Evolutionary conservation across 2,888 invertebrate species (phyloP).

Genomic region (Eupeodes latifasciatus): DNA sequence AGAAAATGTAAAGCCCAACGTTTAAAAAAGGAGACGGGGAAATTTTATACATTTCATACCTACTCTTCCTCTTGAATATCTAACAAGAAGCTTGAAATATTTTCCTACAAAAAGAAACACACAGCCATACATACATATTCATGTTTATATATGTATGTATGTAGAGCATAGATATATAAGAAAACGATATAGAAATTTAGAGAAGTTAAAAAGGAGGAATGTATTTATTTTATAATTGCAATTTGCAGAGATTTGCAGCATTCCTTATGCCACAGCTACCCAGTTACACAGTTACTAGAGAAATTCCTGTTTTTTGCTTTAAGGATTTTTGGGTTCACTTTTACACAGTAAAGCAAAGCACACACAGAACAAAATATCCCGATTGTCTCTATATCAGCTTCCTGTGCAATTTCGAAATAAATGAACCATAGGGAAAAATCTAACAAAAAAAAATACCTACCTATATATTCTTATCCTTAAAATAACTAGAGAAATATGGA

Average conservation of each 20-base stretch:
- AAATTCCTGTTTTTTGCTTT: slow-evolving; percentile 35
- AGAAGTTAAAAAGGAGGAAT: neutral
- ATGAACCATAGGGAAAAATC: slow-evolving; percentile 41
- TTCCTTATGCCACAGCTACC: slow-evolving; percentile 27
- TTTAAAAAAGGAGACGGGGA: slow-evolving; percentile 4
- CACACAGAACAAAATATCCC: neutral
- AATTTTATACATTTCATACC: neutral
- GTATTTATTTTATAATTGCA: slow-evolving; percentile 70
- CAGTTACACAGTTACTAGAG: slow-evolving; percentile 15
- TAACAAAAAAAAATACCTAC: slow-evolving; percentile 26
- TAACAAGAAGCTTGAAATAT: neutral
- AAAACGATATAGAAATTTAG: neutral
- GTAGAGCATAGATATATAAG: neutral
- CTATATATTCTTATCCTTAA: slow-evolving; percentile 67
- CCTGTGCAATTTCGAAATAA: slow-evolving; percentile 42
- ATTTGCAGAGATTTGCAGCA: slow-evolving; percentile 66
- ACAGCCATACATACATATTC: neutral
- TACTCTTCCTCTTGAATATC: neutral
- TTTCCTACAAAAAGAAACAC: neutral
- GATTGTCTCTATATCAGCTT: slow-evolving; percentile 40
- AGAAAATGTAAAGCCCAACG: slow-evolving; percentile 53
- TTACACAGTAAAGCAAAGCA: neutral
- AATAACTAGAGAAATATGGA: slow-evolving; percentile 48
- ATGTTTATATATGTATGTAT: neutral
- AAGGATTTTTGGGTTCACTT: slow-evolving; percentile 55